Evolutionary conservation across 2,113 vertebrate species (phyloP), one percentile per base, ranked within the genome.

Genomic region (Bubo blakistoni): DNA sequence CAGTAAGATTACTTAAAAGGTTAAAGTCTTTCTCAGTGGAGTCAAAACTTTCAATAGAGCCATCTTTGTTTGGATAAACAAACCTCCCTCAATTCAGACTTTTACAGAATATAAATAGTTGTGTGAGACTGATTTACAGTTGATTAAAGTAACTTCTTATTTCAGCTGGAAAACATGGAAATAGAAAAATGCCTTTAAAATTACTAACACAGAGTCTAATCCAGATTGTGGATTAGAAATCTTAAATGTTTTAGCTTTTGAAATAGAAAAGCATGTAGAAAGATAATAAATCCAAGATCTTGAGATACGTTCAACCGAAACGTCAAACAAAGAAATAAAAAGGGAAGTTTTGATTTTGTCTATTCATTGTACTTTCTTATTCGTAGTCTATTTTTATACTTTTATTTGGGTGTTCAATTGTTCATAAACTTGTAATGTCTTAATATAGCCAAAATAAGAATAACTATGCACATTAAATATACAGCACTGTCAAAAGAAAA

Each of bases 1-100:
- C 91, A 81, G 26, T 92, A 89, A 62, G 93, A 94, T 94, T 96
- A 94, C 86, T 88, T 91, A 91, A 84, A 91, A 96, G 94, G 51
- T 87, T 96, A 91, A 95, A 95, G 63, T 82, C 62, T 65, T 78
- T 83, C 46, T 71, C 42, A 71, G 42, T 63, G 47, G 63, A 89
- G 80, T 81, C 15, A 81, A 74, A 90, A 92, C 27, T 91, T 95
- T 40, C 61, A 79, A 51, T 51, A 91, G 80, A 88, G 46, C 14
- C 27, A 51, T 20, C 55, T 89, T 69, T 61, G 4, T 78, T 62
- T 74, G 18, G 26, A 73, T 61, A n/a, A 49, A n/a, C 59, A 24
- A 12, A 2, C 16, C 2, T 57, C 10, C 26, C 26, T 22, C 19
- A 44, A 3, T 42, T 57, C n/a, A 91, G 71, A 51, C 7, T 70